These are phyloP conservation scores for Patella ulyssiponensis DNA, from an alignment of 2,888 invertebrate genomes.

Conservation along the genomic window DNA sequence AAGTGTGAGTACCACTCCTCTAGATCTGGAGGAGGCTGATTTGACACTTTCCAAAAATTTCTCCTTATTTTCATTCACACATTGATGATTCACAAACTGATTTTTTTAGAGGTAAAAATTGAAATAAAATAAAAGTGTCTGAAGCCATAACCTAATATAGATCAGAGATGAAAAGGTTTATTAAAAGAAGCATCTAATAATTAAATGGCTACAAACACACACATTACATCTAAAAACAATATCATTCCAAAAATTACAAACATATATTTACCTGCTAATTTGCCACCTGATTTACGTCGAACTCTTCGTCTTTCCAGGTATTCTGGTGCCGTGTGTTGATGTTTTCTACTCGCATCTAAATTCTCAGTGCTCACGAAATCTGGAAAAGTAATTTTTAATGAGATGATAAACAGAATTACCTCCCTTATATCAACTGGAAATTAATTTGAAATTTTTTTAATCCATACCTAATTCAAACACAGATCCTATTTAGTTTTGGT, in stretches of 20 bases:
- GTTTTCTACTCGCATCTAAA: conserved; percentile 57
- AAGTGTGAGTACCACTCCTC: no score
- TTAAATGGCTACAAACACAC: not conserved
- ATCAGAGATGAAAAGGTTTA: not conserved
- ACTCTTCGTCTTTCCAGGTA: conserved; percentile 84
- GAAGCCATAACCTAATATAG: no score
- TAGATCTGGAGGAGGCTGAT: no score
- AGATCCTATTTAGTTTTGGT: no score
- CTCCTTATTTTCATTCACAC: no score
- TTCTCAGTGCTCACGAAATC: conserved; percentile 61
- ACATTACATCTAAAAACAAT: not conserved
- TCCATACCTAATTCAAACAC: no score
- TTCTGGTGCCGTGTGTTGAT: conserved; percentile 88
- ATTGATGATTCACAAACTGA: no score
- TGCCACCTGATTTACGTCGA: conserved; percentile 59
- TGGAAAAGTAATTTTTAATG: conserved; percentile 27
- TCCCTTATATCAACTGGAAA: no score
- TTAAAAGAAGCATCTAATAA: not conserved
- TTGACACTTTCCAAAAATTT: no score
- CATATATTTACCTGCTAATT: conserved; percentile 46
- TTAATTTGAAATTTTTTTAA: no score
- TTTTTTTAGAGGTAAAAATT: no score
- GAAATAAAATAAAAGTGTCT: no score
- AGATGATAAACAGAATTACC: not conserved
- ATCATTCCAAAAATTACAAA: not conserved